A percentile compares a stretch with the other conserved stretches of the same genome.
Conservation (phyloP, 2,888 invertebrate genomes). For the Aspidiotus rigidus region DNA sequence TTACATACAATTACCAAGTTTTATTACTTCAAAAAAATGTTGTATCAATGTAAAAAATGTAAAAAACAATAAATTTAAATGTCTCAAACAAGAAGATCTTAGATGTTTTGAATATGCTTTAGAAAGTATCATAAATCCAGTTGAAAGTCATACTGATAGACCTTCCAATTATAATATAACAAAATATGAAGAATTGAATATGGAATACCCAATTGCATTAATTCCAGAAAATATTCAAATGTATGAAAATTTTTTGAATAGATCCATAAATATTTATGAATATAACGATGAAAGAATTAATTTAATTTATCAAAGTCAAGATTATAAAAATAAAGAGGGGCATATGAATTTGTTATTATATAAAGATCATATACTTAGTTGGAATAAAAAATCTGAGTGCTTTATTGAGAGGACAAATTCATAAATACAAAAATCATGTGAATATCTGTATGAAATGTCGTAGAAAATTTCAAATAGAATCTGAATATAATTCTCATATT, state of each 20-base stretch:
- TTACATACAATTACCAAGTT: no score
- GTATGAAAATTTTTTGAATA: slow-evolving; percentile 6
- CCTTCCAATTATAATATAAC: not conserved
- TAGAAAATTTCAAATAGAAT: not conserved
- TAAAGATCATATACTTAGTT: slow-evolving; percentile 3
- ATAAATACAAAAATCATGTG: slow-evolving; percentile 6
- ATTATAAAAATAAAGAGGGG: not conserved
- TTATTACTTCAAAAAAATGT: no score
- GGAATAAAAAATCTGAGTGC: slow-evolving; percentile 8
- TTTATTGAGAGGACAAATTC: slow-evolving; percentile 5
- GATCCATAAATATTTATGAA: slow-evolving; percentile 5
- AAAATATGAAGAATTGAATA: slow-evolving; percentile 5
- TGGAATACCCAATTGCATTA: no score
- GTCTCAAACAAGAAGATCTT: no score
- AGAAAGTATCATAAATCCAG: slow-evolving; percentile 10
- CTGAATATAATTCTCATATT: not conserved
- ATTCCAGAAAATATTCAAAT: slow-evolving; percentile 7
- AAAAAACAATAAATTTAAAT: no score
- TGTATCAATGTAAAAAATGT: no score
- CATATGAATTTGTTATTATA: slow-evolving; percentile 4
- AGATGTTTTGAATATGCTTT: no score
- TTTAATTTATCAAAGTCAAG: no score
- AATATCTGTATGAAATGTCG: no score
- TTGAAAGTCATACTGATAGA: not conserved
- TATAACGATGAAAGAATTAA: not conserved